Conservation (phyloP, 1,140 invertebrate genomes). For the Heliothis virescens region DNA sequence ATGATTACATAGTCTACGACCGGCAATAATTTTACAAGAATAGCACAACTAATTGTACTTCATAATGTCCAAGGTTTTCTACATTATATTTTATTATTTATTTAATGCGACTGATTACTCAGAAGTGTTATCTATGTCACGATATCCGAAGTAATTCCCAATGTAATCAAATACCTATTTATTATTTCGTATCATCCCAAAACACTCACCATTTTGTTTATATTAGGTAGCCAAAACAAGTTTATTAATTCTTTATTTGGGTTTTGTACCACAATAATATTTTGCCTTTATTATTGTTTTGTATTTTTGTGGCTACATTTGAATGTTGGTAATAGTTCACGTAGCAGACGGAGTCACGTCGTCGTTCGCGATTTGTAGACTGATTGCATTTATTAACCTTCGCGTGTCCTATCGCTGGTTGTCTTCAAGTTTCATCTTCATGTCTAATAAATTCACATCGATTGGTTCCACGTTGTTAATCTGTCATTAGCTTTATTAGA, state of each 20-base stretch:
- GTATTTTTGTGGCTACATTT: constrained; percentile 50
- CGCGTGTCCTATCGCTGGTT: constrained; percentile 39
- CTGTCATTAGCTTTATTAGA: constrained; percentile 21
- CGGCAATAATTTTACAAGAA: neutral
- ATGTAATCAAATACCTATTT: neutral
- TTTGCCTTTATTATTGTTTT: constrained; percentile 16
- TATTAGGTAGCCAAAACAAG: neutral
- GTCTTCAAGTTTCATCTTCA: constrained; percentile 40
- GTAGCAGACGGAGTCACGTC: constrained; percentile 56
- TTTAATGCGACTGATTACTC: constrained; percentile 25
- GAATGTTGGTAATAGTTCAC: constrained; percentile 49
- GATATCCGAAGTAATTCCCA: neutral
- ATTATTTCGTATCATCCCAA: neutral
- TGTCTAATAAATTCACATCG: constrained; percentile 18
- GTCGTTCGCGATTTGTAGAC: constrained; percentile 54
- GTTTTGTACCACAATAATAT: constrained; percentile 1
- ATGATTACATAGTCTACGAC: neutral
- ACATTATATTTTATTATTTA: constrained; percentile 14
- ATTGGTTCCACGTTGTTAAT: constrained; percentile 29
- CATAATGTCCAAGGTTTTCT: constrained; percentile 18
- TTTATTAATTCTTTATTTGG: constrained; percentile 15
- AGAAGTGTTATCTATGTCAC: neutral
- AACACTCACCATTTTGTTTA: neutral
- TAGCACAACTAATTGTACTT: neutral
- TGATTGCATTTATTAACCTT: constrained; percentile 62